Evolutionary conservation across 2,888 invertebrate species (phyloP), one percentile per base, ranked within the genome.

Genomic region (Anoplius nigerrimus): DNA sequence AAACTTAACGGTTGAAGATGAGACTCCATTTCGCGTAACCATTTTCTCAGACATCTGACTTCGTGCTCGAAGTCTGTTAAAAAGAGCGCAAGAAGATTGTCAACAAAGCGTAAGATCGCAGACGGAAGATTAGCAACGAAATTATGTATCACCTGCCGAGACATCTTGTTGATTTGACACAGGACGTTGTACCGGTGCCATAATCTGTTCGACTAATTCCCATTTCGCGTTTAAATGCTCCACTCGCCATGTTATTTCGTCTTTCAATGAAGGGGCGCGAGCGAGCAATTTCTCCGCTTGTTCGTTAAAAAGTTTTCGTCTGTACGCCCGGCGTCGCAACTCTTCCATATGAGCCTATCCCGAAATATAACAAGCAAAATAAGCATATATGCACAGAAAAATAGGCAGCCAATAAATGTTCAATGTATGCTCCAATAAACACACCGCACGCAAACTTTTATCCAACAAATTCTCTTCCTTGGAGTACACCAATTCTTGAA

Each of bases 11-110:
- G 94, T 75, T 93, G 93, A 75, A 97, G 90, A 57, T 94, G 92
- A 8, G 92, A 92, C 89, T 97, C 97, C 93, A 97, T 95, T 81
- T 94, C 94, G 82, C 95, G 94, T 78, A 97, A 91, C 97, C 97
- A 97, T 82, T 94, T 94, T 45, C 95, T 92, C 69, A 97, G 90
- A 84, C 94, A 93, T 68, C 93, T 92, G 57, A 95, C 90, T 89
- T 95, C 95, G 82, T 93, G 93, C 54, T 93, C 93, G 56, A 95
- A 92, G 89, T 95, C 95, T 95, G 86, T 5, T 85, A 87, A 76
- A 69, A 75, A 72, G 72, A 42, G 2, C 15, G n/a, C n/a, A n/a
- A n/a, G n/a, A n/a, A n/a, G n/a, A n/a, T n/a, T n/a, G n/a, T n/a
- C n/a, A n/a, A n/a, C n/a, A n/a, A 48, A 34, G 18, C 15, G 46